Conservation (phyloP, 2,888 invertebrate genomes). For the Drosophila stalkeri region DNA sequence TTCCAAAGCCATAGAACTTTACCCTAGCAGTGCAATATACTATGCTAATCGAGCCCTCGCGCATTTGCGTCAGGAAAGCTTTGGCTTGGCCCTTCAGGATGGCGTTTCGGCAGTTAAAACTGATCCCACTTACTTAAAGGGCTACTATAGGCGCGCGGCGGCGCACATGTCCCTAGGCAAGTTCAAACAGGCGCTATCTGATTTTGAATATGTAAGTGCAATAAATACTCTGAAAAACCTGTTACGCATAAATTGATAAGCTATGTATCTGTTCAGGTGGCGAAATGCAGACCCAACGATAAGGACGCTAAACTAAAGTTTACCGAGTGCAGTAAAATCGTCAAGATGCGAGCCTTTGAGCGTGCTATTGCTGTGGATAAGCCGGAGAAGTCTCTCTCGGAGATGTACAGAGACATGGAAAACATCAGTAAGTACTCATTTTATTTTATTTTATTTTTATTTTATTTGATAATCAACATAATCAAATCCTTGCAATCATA, state of each 20-base stretch:
- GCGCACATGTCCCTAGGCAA: slow-evolving; percentile 99
- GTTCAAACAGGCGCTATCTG: slow-evolving; percentile 97
- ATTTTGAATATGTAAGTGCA: slow-evolving; percentile 95
- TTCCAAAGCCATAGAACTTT: slow-evolving; percentile 94
- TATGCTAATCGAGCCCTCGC: slow-evolving; percentile 98
- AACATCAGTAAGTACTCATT: slow-evolving; percentile 89
- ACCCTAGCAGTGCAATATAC: slow-evolving; percentile 93
- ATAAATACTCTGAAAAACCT: slow-evolving; percentile 55
- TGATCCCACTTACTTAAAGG: slow-evolving; percentile 96
- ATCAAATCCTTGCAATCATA: background rate
- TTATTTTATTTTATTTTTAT: no score
- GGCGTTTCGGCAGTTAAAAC: slow-evolving; percentile 96
- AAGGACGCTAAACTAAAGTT: slow-evolving; percentile 96
- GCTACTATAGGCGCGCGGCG: slow-evolving; percentile 98
- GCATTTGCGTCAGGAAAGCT: slow-evolving; percentile 96
- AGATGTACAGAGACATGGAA: slow-evolving; percentile 93
- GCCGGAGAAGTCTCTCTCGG: slow-evolving; percentile 93
- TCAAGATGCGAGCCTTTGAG: slow-evolving; percentile 97
- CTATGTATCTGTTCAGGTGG: slow-evolving; percentile 88
- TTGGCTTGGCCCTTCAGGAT: slow-evolving; percentile 96
- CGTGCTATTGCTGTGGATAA: slow-evolving; percentile 98
- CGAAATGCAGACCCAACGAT: slow-evolving; percentile 96
- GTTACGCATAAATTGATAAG: slow-evolving; percentile 7
- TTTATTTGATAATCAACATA: background rate
- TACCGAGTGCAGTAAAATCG: slow-evolving; percentile 97